These are phyloP conservation scores for Neoseiulus cucumeris DNA, from an alignment of 1,140 invertebrate genomes.

Conservation along the genomic window DNA sequence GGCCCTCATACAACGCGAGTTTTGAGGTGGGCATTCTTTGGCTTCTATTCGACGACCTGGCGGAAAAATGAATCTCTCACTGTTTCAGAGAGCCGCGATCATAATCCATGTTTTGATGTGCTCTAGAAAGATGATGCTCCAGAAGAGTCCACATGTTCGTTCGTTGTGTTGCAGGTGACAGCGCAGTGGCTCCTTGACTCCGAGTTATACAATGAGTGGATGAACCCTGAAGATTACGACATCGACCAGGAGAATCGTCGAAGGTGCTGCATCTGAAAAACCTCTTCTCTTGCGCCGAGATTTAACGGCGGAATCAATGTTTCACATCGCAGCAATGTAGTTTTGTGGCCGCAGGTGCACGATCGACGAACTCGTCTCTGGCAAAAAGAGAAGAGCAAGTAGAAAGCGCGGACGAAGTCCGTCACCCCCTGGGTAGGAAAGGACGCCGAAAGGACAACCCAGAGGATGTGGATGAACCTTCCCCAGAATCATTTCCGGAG, in stretches of 20 bases:
- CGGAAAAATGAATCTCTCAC: too few species aligned
- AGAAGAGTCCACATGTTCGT: too few species aligned
- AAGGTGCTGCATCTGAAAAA: neutral
- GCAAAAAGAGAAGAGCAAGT: slow-evolving; percentile 24
- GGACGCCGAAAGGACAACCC: slow-evolving; percentile 46
- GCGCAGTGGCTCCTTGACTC: slow-evolving; percentile 75
- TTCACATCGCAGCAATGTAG: too few species aligned
- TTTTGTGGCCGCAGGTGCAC: slow-evolving; percentile 12
- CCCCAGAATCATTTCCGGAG: slow-evolving; percentile 45
- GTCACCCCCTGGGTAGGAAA: slow-evolving; percentile 28
- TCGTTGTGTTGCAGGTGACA: slow-evolving; percentile 41
- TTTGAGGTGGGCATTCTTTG: neutral
- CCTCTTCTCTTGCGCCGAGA: too few species aligned
- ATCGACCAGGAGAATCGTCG: slow-evolving; percentile 32
- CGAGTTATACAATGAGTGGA: slow-evolving; percentile 92
- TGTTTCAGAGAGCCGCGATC: too few species aligned
- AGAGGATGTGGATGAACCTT: slow-evolving; percentile 51
- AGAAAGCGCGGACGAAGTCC: slow-evolving; percentile 36
- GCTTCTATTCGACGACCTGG: too few species aligned
- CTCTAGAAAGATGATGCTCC: too few species aligned
- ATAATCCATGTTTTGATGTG: too few species aligned
- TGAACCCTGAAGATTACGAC: slow-evolving; percentile 89
- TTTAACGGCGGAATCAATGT: too few species aligned
- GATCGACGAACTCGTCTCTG: slow-evolving; percentile 13
- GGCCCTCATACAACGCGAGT: neutral